Evolutionary conservation across 2,797 vertebrate genomes (phyloP).

Genomic region (Holocentrus rufus): DNA sequence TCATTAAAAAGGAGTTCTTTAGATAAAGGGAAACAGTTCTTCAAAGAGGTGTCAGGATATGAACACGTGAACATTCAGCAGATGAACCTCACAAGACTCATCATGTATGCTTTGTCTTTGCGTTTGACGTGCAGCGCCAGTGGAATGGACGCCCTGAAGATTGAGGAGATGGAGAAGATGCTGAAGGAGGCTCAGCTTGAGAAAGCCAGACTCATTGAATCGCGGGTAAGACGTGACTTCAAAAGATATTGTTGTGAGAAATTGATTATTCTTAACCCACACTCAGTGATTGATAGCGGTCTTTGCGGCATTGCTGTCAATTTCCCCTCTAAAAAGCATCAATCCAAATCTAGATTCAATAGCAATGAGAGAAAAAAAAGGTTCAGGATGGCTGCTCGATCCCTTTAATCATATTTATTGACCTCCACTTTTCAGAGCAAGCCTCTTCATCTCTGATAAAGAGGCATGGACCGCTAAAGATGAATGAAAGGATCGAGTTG

Average conservation of each 20-base stretch:
- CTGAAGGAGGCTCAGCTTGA: conserved; percentile 92
- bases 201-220: conserved; percentile 92
- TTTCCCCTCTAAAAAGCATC: conserved; percentile 12
- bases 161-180: conserved; percentile 98
- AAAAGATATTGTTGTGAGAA: accelerated
- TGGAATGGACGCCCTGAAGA: conserved; percentile 86
- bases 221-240: conserved; percentile 81
- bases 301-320: conserved; percentile 4
- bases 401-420: conserved; percentile 42
- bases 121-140: conserved; percentile 80
- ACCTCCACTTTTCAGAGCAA: background rate
- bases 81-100: background rate
- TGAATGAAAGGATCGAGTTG: background rate
- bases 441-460: conserved; percentile 19
- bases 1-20: no score
- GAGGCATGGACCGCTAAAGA: background rate
- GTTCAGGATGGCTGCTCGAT: background rate
- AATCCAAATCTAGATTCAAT: background rate
- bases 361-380: background rate
- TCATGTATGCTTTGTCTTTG: background rate
- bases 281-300: conserved; percentile 44
- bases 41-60: no score
- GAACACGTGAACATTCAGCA: no score
- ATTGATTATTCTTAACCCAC: conserved; percentile 33
- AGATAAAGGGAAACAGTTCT: no score